These are phyloP conservation scores for Nematostella vectensis DNA, from an alignment of 92 coral and sea anemone species.

Conservation along the genomic window DNA sequence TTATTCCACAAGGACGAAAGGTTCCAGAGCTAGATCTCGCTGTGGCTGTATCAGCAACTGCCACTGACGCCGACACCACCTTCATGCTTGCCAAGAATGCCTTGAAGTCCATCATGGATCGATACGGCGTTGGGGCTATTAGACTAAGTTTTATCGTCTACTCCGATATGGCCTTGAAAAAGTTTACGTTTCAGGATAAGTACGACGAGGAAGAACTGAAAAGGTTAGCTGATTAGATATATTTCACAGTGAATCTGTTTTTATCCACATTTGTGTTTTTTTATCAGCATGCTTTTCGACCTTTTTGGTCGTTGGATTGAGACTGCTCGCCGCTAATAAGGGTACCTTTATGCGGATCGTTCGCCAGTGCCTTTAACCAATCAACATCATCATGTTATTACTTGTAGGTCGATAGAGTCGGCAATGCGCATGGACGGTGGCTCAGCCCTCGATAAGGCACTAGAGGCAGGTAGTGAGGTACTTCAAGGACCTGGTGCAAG, in stretches of 20 bases:
- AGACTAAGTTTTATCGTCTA: slow-evolving; percentile 36
- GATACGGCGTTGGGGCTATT: slow-evolving; percentile 30
- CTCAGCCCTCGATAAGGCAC: slow-evolving; percentile 24
- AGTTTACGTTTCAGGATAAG: slow-evolving; percentile 12
- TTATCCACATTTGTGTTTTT: too few relatives aligned
- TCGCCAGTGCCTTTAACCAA: too few relatives aligned
- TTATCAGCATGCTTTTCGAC: too few relatives aligned
- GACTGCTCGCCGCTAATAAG: too few relatives aligned
- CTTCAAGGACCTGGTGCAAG: slow-evolving; percentile 39
- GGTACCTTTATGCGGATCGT: too few relatives aligned
- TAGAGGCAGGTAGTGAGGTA: slow-evolving; percentile 21
- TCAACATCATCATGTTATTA: too few relatives aligned
- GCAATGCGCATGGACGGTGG: slow-evolving; percentile 13
- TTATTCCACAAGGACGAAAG: too few relatives aligned
- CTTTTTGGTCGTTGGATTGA: too few relatives aligned
- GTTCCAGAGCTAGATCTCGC: slow-evolving; percentile 50
- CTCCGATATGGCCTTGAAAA: slow-evolving; percentile 25
- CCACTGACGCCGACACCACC: slow-evolving; percentile 38
- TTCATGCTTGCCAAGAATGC: slow-evolving; percentile 47
- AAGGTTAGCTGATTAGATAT: slow-evolving; percentile 1
- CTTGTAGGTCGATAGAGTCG: slow-evolving; percentile 2
- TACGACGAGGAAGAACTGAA: slow-evolving; percentile 18
- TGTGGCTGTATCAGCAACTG: slow-evolving; percentile 56
- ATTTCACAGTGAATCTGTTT: too few relatives aligned
- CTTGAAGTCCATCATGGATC: slow-evolving; percentile 45